Conservation (phyloP, 2,113 vertebrate species). For the Cephalopholis sonnerati region DNA sequence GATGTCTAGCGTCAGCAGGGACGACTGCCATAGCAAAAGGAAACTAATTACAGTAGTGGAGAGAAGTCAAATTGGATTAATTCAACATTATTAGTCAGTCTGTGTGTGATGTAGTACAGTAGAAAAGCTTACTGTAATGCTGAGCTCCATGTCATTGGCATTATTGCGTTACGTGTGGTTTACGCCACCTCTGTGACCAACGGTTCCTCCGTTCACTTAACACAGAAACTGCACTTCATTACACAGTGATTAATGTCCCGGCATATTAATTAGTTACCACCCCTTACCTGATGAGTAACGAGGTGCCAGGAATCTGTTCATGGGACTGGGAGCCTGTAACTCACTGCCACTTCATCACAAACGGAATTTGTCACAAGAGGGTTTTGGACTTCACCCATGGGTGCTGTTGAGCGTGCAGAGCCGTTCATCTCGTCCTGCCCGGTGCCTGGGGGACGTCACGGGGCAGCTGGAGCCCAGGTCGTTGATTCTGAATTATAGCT, state of each 20-base stretch:
- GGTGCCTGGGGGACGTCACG: neutral
- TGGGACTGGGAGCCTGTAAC: neutral
- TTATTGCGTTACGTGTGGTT: neutral
- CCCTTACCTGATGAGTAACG: conserved; percentile 35
- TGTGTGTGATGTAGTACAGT: neutral
- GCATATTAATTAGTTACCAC: conserved; percentile 44
- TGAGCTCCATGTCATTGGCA: neutral
- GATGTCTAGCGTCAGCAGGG: too few relatives aligned
- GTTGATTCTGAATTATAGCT: conserved; percentile 41
- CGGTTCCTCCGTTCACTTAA: conserved; percentile 12
- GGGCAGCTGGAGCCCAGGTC: conserved; percentile 38
- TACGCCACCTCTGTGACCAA: neutral
- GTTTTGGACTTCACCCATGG: conserved; percentile 25
- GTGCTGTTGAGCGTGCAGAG: conserved; percentile 12
- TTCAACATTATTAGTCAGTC: neutral
- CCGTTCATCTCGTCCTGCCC: conserved; percentile 27
- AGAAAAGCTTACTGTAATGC: neutral
- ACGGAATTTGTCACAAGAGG: neutral
- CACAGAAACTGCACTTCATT: conserved; percentile 33
- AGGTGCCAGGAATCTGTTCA: neutral
- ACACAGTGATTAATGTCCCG: conserved; percentile 33
- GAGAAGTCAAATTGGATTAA: neutral
- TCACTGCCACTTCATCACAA: conserved; percentile 36
- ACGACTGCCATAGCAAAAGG: too few relatives aligned
- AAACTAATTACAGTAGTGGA: neutral